Base-by-base conservation (phyloP, 2,113 vertebrate genomes). In the Lagopus muta region DNA sequence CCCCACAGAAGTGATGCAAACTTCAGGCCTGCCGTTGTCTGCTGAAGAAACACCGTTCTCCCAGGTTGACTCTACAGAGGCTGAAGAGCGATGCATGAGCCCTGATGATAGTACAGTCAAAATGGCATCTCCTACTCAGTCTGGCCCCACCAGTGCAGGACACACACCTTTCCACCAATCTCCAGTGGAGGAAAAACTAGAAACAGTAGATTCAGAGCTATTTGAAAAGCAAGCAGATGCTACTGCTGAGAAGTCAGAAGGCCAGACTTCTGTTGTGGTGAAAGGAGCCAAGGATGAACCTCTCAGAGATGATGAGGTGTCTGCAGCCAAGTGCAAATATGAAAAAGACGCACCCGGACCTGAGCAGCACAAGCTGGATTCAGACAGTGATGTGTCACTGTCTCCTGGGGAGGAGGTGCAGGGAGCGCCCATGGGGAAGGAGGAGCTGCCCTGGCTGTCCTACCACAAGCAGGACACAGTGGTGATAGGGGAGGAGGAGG, bases 81-180 rank as follows among this genome's bases (percentile, higher is more conserved):
- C 96, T 8, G 99, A 99, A 57, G 99, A 99, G 18, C 98, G 98
- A 84, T 99, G 99, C 95, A 74, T 97, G 54, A 99, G 99, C 91
- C 99, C 99, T 6, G 99, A 99, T 5, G 99, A 99, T 50, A 99
- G 99, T 94, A 99, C 99, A 3, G 98, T 99, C 88, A 99, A 98
- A 96, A 98, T 99, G 98, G 98, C 99, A 20, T 99, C 99, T 67
- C 99, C 99, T 43, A 99, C 98, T 20, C 98, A 98, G 15, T 99
- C 99, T 28, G 98, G 98, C 38, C 99, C 98, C n/a, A 99, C 99
- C 6, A 99, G 99, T 94, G 98, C 98, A 70, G 98, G 98, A 43
- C 98, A 99, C 76, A 99, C 99, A 11, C 99, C 99, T 40, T 98
- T 98, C 82, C 98, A 98, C 91, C 98, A 99, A 94, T 99, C 99